These are phyloP conservation scores for Bos taurus DNA, from an alignment of 2,113 vertebrate genomes.

Conservation along the genomic window ARS-UCD2.0 NC_037344.1:51620001-51620500, in stretches of 20 bases:
- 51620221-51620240: background rate
- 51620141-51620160: background rate
- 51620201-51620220: background rate
- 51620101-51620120: background rate
- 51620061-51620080: background rate
- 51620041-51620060: background rate
- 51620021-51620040: background rate
- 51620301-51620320: background rate
- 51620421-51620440: background rate
- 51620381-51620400: background rate
- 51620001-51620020: background rate
- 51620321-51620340: rapidly evolving
- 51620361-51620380: background rate
- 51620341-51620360: background rate
- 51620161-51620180: background rate
- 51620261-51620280: rapidly evolving
- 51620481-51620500: background rate
- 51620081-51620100: background rate
- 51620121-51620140: background rate
- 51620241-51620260: background rate
- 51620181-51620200: background rate
- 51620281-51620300: background rate
- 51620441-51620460: rapidly evolving
- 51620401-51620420: background rate
- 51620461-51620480: too few relatives aligned